Conservation (phyloP, 92 coral and sea anemone genomes). For the Scolanthus callimorphus region DNA sequence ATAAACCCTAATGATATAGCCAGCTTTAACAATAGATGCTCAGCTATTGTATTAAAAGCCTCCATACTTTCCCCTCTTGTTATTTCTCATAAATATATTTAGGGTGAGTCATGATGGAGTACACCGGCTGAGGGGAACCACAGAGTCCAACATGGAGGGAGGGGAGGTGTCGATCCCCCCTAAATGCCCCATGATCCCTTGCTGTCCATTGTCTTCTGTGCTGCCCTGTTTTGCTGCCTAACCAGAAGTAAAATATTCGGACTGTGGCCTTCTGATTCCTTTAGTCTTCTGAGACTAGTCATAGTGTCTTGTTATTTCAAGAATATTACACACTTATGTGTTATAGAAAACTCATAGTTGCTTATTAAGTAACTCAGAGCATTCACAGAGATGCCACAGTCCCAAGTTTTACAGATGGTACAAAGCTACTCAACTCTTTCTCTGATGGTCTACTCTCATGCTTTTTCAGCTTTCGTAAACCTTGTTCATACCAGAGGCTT, state of each 20-base stretch:
- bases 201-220: slow-evolving; percentile 43
- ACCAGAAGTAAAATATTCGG: too few relatives aligned
- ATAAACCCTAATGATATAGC: too few relatives aligned
- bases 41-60: slow-evolving; percentile 47
- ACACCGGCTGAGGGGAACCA: slow-evolving; percentile 93
- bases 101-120: slow-evolving; percentile 88
- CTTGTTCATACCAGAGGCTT: too few relatives aligned
- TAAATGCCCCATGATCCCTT: slow-evolving; percentile 30
- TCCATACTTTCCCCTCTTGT: slow-evolving; percentile 90
- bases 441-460: slow-evolving; percentile 46
- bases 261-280: too few relatives aligned
- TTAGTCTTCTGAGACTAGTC: too few relatives aligned
- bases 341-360: too few relatives aligned
- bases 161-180: slow-evolving; percentile 44
- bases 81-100: slow-evolving; percentile 77
- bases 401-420: slow-evolving; percentile 10
- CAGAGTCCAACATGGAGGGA: slow-evolving; percentile 79
- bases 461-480: too few relatives aligned
- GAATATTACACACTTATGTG: too few relatives aligned
- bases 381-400: too few relatives aligned
- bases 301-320: too few relatives aligned
- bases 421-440: slow-evolving; percentile 22
- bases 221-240: slow-evolving; percentile 81
- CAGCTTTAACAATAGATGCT: too few relatives aligned
- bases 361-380: too few relatives aligned